Base-by-base conservation (phyloP, 2,113 vertebrate species). In the Synchiropus splendidus region DNA sequence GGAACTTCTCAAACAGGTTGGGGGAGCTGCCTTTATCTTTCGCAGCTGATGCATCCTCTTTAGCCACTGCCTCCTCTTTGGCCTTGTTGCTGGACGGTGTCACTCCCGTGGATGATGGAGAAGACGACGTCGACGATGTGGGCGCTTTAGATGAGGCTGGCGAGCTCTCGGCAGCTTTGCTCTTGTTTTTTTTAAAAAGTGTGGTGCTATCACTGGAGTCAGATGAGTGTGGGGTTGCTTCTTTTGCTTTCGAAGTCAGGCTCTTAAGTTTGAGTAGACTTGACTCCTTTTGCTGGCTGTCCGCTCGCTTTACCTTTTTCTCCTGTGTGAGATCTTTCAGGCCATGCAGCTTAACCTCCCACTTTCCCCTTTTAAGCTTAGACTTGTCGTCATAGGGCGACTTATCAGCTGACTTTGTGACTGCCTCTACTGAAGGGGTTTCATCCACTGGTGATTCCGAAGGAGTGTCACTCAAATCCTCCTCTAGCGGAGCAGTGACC, bases 301-400 rank as follows among this genome's bases (percentile, higher is more conserved):
- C 92, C 16, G 75, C 51, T 33, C 80, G 79, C 16, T 66, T 41
- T 37, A 17, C 70, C 52, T 82, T 92, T 64, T 82, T 92, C 36
- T 94, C 92, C 4, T 51, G 65, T 31, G 39, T 59, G 5, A 36
- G 32, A 11, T 86, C 86, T 10, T 77, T 89, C 16, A 74, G 78
- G 42, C 87, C 89, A n/a, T 60, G 57, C 54, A 79, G 68, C 60
- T 72, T 90, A 9, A 54, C 56, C 9, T 69, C 59, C 27, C 80
- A 86, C 54, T 85, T 89, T 4, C 12, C 74, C 36, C 86, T 89
- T 45, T 89, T 94, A 36, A 83, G 89, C 48, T 81, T 93, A 51
- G 64, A 72, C 71, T 82, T 92, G 10, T 83, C 80, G 0, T 75
- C 80, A 6, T 37, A n/a, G 6, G 35, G 21, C 0, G 31, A 2